Evolutionary conservation across 2,888 invertebrate species (phyloP).

Genomic region (Unio pictorum): DNA sequence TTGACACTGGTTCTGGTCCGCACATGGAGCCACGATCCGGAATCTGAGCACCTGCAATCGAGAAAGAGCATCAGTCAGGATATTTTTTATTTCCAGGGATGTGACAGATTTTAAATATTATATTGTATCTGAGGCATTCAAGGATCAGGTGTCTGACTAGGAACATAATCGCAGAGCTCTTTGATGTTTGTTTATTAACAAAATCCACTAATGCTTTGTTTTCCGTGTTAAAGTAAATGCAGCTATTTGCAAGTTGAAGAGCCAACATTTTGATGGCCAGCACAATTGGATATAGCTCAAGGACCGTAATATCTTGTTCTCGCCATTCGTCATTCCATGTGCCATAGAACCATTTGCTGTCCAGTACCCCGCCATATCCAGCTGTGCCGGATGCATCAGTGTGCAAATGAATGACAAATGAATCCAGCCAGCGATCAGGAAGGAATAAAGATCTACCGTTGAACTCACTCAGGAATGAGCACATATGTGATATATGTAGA

Average conservation of each 20-base stretch:
- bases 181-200: slow-evolving; percentile 21
- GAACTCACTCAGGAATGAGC: slow-evolving; percentile 14
- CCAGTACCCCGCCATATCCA: slow-evolving; percentile 19
- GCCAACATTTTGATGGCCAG: slow-evolving; percentile 27
- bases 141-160: background rate
- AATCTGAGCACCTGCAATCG: slow-evolving; percentile 27
- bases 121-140: slow-evolving; percentile 19
- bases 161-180: slow-evolving; percentile 11
- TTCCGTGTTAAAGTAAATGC: slow-evolving; percentile 17
- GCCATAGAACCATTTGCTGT: slow-evolving; percentile 13
- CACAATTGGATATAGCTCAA: slow-evolving; percentile 26
- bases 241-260: slow-evolving; percentile 2
- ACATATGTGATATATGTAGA: slow-evolving; percentile 7
- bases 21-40: slow-evolving; percentile 9
- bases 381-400: slow-evolving; percentile 11
- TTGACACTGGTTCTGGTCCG: slow-evolving; percentile 3
- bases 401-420: too few species aligned
- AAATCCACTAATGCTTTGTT: slow-evolving; percentile 24
- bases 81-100: slow-evolving; percentile 18
- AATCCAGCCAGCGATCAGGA: too few species aligned
- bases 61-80: slow-evolving; percentile 22
- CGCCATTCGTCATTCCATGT: slow-evolving; percentile 9
- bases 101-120: slow-evolving; percentile 14
- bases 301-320: too few species aligned
- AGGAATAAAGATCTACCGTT: slow-evolving; percentile 15